Evolutionary conservation across 1,140 invertebrate genomes (phyloP), one percentile per base, ranked within the genome.

Genomic region (Argopecten irradians): DNA sequence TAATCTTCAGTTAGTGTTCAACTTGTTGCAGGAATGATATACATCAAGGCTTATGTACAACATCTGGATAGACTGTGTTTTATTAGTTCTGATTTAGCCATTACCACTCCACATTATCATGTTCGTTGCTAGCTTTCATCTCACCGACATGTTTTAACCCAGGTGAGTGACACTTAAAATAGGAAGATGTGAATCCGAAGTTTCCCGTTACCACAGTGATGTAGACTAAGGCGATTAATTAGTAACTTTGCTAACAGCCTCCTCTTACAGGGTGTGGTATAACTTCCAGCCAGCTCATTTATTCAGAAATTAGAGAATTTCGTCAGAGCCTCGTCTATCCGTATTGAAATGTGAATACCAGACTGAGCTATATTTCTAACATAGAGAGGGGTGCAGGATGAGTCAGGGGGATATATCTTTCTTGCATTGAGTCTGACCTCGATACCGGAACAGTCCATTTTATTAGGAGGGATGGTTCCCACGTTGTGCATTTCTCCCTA

Each of bases 311-410:
- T 71, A 5, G 55, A 71, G 55, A 71, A 71, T n/a, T 71, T n/a
- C 55, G 55, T 71, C 55, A 71, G 55, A 28, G 5, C 22, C 14
- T 8, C 55, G 55, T 71, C 55, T n/a, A 71, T 71, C 55, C n/a
- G 55, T 71, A 71, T 71, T 71, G 55, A 71, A 71, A 71, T 71
- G 55, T 71, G 55, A 71, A 71, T 71, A 71, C 55, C 55, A 71
- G 55, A 71, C 55, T 71, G n/a, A 71, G 55, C 55, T 71, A 71
- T 71, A 71, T 71, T 71, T 71, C 55, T 16, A 71, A 71, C 55
- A 71, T 16, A 71, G 8, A 71, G 55, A 71, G 55, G 55, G 55
- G 55, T 71, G 55, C 28, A 71, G 55, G 55, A 71, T 71, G 55
- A 71, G 55, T 71, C 55, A 71, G 55, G 55, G n/a, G 43, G 55